Conservation (phyloP, 92 coral and sea anemone species). For the Phenganax subtilis region DNA sequence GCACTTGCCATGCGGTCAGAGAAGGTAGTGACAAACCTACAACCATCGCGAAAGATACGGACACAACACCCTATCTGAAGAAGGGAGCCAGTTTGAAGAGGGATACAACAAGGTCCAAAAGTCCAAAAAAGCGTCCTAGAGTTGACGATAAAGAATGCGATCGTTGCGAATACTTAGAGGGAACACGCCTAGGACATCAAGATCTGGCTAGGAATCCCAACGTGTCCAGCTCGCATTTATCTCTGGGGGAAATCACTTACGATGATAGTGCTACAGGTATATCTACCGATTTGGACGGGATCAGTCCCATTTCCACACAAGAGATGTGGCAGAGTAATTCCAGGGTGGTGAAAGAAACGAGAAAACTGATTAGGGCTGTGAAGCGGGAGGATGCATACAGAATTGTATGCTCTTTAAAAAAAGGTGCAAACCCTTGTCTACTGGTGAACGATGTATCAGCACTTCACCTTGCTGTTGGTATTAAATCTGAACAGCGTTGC, state of each 20-base stretch:
- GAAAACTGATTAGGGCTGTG: constrained; percentile 16
- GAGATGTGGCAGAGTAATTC: neutral
- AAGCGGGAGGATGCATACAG: constrained; percentile 32
- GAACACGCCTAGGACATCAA: neutral
- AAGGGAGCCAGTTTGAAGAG: neutral
- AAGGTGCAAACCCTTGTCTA: constrained; percentile 72
- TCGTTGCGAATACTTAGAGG: constrained; percentile 18
- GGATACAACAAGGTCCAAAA: neutral
- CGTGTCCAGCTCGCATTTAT: constrained; percentile 18
- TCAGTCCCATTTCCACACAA: constrained; percentile 33
- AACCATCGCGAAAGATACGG: constrained; percentile 11
- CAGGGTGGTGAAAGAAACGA: constrained; percentile 5
- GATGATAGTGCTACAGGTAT: neutral
- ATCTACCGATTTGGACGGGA: neutral
- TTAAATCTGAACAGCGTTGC: constrained; percentile 65
- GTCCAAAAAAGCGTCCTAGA: neutral
- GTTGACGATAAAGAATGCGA: constrained; percentile 1
- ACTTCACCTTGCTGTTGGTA: constrained; percentile 71
- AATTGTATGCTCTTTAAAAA: constrained; percentile 44
- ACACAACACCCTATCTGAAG: neutral
- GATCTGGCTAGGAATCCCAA: neutral
- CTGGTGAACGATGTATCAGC: constrained; percentile 71
- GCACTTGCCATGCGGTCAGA: neutral
- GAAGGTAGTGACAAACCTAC: neutral
- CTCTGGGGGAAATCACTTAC: constrained; percentile 23